A percentile compares a stretch with the other conserved stretches of the same genome.
These are phyloP conservation scores for Spermophilus dauricus DNA, from an alignment of 2,113 vertebrate species.

Conservation along the genomic window DNA sequence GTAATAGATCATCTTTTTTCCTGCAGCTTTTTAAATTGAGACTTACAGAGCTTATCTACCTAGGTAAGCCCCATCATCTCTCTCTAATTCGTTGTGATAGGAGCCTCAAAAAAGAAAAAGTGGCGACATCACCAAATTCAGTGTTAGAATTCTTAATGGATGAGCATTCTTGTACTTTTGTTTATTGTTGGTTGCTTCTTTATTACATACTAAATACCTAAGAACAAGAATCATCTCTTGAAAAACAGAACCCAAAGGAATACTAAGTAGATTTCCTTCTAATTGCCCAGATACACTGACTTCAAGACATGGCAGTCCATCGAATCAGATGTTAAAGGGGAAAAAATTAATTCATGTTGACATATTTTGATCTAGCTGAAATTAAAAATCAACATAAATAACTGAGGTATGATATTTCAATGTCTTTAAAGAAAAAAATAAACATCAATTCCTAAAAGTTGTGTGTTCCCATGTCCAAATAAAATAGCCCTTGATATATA, in stretches of 20 bases:
- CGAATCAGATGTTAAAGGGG: neutral
- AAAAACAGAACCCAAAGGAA: neutral
- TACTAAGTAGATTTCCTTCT: slow-evolving; percentile 10
- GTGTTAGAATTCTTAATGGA: neutral
- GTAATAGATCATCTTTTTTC: neutral
- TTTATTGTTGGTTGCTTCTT: neutral
- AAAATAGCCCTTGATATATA: neutral
- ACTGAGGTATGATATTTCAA: neutral
- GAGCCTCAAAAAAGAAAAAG: neutral
- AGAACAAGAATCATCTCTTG: neutral
- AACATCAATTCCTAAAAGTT: neutral
- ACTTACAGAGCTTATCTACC: neutral
- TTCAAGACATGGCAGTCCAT: neutral
- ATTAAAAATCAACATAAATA: neutral
- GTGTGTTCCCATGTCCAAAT: neutral
- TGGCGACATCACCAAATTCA: neutral
- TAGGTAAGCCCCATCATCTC: neutral
- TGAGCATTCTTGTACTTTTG: neutral
- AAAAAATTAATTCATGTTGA: neutral
- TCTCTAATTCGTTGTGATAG: neutral
- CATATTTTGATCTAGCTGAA: neutral
- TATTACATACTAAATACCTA: neutral
- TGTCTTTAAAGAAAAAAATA: neutral
- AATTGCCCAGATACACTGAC: neutral
- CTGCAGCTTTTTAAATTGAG: neutral